These are phyloP conservation scores for Glaucopsyche alexis DNA, from an alignment of 2,888 invertebrate genomes.

Conservation along the genomic window DNA sequence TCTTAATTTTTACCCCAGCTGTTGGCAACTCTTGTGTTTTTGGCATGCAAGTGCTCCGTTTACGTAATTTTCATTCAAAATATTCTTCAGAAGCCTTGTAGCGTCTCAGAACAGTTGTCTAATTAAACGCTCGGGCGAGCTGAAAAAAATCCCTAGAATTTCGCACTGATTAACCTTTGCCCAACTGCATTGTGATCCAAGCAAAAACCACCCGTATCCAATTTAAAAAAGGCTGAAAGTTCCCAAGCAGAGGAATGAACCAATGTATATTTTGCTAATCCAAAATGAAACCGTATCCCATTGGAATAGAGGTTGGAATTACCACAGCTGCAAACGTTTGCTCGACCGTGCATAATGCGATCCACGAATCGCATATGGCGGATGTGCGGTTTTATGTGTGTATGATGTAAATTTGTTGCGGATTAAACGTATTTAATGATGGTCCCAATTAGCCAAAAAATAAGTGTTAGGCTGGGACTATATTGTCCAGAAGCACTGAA, in stretches of 20 bases:
- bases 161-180: conserved; percentile 30
- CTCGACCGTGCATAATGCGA: conserved; percentile 50
- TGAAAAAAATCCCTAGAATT: conserved; percentile 32
- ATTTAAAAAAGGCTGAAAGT: neutral
- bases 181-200: neutral
- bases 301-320: conserved; percentile 9
- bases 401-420: conserved; percentile 28
- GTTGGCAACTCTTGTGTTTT: neutral
- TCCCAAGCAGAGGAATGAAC: neutral
- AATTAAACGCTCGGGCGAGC: conserved; percentile 24
- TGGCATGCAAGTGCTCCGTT: neutral
- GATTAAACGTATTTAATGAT: conserved; percentile 20
- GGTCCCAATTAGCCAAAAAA: conserved; percentile 8
- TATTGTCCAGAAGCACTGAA: too few relatives aligned
- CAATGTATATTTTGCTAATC: neutral
- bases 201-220: neutral
- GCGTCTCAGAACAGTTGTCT: conserved; percentile 18
- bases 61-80: neutral
- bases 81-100: neutral
- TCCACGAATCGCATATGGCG: conserved; percentile 52
- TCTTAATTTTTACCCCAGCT: neutral
- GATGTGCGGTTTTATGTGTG: conserved; percentile 54
- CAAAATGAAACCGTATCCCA: neutral
- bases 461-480: neutral
- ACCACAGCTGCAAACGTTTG: neutral